Base-by-base conservation (phyloP, 1,140 invertebrate genomes). In the Chlorops oryzae region DNA sequence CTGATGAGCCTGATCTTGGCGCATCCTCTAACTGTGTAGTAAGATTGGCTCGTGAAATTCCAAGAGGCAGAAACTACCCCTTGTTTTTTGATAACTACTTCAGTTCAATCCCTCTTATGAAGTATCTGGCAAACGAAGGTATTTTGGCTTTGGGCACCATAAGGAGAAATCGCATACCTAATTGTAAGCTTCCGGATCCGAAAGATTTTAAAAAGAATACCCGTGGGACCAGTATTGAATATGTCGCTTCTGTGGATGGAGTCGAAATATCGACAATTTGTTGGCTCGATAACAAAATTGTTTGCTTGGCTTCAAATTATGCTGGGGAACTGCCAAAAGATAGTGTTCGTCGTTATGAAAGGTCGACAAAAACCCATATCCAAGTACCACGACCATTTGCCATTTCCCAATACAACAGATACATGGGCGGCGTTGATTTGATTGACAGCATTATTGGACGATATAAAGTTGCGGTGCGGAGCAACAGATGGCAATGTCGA, bases 391-490 rank as follows among this genome's bases (percentile, higher is more conserved):
- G 41, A 17, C 32, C 42, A 3, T n/a, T n/a, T n/a, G n/a, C n/a
- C n/a, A n/a, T n/a, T n/a, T n/a, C n/a, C n/a, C n/a, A n/a, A n/a
- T n/a, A n/a, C n/a, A 6, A 18, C 27, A 5, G 32, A 25, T 59
- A 69, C 27, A 64, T 62, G 58, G 62, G 60, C 15, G 61, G 63
- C 25, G 65, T 66, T 13, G 62, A 65, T 38, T 43, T 64, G 3
- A 53, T 66, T n/a, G 59, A 66, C 47, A 58, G 59, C 47, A 59
- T 65, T 23, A 59, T 66, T 59, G 58, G 47, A 1, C 47, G 32
- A 13, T 63, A 65, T 32, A 61, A 67, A 32, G 63, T 67, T 47
- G 37, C 27, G 23, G 27, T 63, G n/a, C n/a, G n/a, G n/a, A n/a
- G n/a, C n/a, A n/a, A 35, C 52, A 38, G 24, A 47, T 34, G 20